phyloP scores from a whole-genome alignment of 1,140 invertebrate species.

The Drosophila neocordata region DNA sequence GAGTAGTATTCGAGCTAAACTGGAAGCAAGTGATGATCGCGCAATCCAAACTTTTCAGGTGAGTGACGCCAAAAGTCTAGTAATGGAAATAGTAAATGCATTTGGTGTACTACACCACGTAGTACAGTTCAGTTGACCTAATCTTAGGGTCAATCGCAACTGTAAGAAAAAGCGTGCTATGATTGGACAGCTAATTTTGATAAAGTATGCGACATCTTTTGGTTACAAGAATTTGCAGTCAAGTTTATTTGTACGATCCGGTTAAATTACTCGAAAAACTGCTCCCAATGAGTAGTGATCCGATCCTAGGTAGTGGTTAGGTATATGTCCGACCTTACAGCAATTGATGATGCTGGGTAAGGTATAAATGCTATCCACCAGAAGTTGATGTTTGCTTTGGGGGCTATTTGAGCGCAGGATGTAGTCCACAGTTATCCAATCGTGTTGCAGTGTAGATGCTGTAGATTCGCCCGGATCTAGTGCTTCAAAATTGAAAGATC shows the following conservation, averaged over 20 bases:
- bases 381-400: constrained; percentile 35
- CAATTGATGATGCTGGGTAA: constrained; percentile 87
- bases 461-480: constrained; percentile 76
- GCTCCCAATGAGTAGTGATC: constrained; percentile 89
- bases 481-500: constrained; percentile 45
- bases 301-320: constrained; percentile 89
- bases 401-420: constrained; percentile 86
- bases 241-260: not conserved
- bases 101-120: not conserved
- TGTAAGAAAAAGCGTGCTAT: too few relatives aligned
- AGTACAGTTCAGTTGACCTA: too few relatives aligned
- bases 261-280: constrained; percentile 60
- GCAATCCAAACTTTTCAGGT: constrained; percentile 70
- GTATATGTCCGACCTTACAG: constrained; percentile 85
- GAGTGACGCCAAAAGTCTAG: constrained; percentile 30
- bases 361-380: constrained; percentile 83
- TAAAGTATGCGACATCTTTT: not conserved
- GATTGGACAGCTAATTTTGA: not conserved
- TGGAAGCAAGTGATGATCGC: constrained; percentile 71
- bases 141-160: not conserved
- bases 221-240: constrained; percentile 7
- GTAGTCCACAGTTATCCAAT: constrained; percentile 92
- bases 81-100: not conserved
- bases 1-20: constrained; percentile 69
- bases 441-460: constrained; percentile 89